A percentile compares a stretch with the other conserved stretches of the same genome.
Evolutionary conservation across 2,113 vertebrate genomes (phyloP).

Genomic region (Alligator sinensis): DNA sequence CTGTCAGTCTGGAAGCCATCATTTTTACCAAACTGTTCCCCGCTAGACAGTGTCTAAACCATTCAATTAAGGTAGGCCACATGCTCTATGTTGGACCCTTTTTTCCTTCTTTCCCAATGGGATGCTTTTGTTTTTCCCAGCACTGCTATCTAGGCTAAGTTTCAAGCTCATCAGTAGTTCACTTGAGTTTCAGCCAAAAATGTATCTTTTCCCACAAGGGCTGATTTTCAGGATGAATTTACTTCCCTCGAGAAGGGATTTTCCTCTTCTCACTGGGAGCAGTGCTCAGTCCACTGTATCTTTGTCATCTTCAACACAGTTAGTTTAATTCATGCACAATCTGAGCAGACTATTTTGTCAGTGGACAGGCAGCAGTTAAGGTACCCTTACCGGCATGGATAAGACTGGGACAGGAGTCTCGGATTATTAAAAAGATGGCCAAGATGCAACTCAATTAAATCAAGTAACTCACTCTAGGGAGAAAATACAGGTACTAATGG

Average conservation of each 20-base stretch:
- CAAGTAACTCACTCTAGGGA: neutral
- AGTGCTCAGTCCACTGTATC: constrained; percentile 37
- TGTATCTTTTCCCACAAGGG: constrained; percentile 68
- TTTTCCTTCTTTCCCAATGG: constrained; percentile 40
- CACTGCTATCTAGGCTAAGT: constrained; percentile 65
- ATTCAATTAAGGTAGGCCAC: constrained; percentile 46
- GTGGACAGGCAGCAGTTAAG: constrained; percentile 39
- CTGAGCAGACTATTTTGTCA: constrained; percentile 15
- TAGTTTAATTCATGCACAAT: constrained; percentile 41
- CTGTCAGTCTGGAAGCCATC: constrained; percentile 41
- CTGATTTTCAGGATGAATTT: constrained; percentile 66
- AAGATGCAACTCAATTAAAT: neutral
- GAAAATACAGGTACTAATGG: neutral
- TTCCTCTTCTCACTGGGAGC: constrained; percentile 53
- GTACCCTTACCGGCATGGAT: fast-evolving
- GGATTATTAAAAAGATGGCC: neutral
- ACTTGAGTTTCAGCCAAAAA: constrained; percentile 61
- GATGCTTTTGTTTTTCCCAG: constrained; percentile 63
- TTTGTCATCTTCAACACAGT: neutral
- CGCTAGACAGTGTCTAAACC: constrained; percentile 22
- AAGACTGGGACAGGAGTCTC: neutral
- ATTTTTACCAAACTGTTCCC: constrained; percentile 30
- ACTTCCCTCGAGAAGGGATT: constrained; percentile 45
- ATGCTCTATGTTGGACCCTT: constrained; percentile 2
- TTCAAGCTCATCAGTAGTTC: constrained; percentile 70